phyloP scores from a whole-genome alignment of 2,113 vertebrate species.

The Entomyzon cyanotis region DNA sequence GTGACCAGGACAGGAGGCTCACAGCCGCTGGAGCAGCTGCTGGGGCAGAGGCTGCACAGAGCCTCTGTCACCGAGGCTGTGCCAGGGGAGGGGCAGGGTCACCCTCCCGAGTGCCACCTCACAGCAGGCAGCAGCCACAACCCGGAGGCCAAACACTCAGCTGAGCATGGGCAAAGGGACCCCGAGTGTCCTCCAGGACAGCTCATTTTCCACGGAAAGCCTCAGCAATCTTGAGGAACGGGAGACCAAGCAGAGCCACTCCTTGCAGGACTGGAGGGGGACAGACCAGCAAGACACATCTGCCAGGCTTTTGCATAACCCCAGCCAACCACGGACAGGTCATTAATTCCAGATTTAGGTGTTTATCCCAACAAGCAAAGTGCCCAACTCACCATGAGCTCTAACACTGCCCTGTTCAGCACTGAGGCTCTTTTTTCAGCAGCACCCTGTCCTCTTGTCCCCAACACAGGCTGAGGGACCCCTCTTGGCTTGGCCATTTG shows the following conservation, averaged over 20 bases:
- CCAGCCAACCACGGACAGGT: not conserved
- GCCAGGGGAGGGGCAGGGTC: not conserved
- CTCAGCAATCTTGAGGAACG: not conserved
- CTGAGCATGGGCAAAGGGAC: not conserved
- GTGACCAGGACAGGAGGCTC: not conserved
- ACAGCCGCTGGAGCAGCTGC: fast-evolving
- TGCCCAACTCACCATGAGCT: not conserved
- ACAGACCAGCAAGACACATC: not conserved
- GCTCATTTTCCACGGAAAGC: not conserved
- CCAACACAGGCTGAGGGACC: not conserved
- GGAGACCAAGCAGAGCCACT: not conserved
- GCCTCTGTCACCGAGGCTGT: no score
- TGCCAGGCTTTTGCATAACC: not conserved
- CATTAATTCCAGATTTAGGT: not conserved
- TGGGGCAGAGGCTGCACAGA: not conserved
- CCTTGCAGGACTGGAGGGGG: not conserved
- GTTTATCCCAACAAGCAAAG: not conserved
- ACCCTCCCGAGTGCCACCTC: not conserved
- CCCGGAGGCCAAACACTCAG: not conserved
- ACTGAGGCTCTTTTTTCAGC: not conserved
- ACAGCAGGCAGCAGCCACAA: not conserved
- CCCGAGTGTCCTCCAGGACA: not conserved
- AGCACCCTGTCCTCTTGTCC: not conserved
- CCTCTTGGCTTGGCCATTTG: fast-evolving
- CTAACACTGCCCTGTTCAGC: not conserved